Base-by-base conservation (phyloP, 2,797 vertebrate species). In the Streptopelia turtur region DNA sequence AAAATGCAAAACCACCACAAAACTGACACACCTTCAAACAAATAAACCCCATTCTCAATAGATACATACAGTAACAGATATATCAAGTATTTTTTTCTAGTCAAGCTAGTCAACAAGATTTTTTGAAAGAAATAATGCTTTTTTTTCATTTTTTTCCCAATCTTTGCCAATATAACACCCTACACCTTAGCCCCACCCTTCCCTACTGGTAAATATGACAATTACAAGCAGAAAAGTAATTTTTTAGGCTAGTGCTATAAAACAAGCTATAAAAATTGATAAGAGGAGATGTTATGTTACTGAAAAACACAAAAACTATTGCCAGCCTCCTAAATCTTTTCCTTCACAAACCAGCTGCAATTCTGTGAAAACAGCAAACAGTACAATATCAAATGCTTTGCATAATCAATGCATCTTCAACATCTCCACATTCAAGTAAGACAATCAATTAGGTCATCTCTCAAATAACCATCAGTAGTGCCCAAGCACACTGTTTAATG, bases 331-430 rank as follows among this genome's bases (percentile, higher is more conserved):
- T 91, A 84, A 78, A 60, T 59, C 15, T 87, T 90, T 61, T 74
- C 28, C 52, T 78, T 75, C 41, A 72, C 50, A 84, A 72, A 94
- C 63, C 56, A 84, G 47, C 35, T 33, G 35, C 56, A 89, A 83
- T 79, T 89, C 31, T 70, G 59, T 71, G 53, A 87, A 87, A 89
- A 89, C 13, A 72, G 83, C 33, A 22, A 72, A 85, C 64, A 76
- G 56, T 13, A 79, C 43, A 93, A 74, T 70, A 90, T 18, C 63
- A 21, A 56, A 7, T 53, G 66, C 4, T 92, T 65, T 89, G 28
- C 63, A 94, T 88, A 93, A 93, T 94, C 92, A 90, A 90, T 92
- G 28, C 3, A 41, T 47, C 64, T 82, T 84, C 75, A 87, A 66
- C 22, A 66, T 56, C 80, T 76, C 49, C 52, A 72, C 64, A 45